These are phyloP conservation scores for Epinotia nisella DNA, from an alignment of 2,888 invertebrate species.

Conservation along the genomic window DNA sequence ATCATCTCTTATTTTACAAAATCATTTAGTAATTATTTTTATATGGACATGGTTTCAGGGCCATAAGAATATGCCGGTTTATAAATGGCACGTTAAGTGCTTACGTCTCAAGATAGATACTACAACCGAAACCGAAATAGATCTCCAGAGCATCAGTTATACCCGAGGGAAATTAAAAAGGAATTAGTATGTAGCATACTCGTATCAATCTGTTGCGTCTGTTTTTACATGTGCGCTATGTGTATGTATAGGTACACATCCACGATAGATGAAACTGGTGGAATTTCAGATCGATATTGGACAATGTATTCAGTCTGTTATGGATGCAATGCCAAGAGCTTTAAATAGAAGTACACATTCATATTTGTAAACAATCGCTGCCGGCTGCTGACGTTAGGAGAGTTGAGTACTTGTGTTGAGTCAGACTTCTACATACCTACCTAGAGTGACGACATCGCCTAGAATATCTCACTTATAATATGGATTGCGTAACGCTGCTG, in stretches of 20 bases:
- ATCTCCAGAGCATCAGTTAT: conserved; percentile 73
- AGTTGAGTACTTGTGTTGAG: conserved; percentile 48
- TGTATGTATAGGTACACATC: neutral
- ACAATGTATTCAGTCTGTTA: neutral
- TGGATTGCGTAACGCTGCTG: conserved; percentile 1
- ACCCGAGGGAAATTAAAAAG: conserved; percentile 77
- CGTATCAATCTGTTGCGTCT: conserved; percentile 23
- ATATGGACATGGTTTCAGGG: neutral
- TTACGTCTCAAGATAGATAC: conserved; percentile 54
- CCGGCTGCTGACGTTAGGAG: conserved; percentile 49
- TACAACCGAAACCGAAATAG: conserved; percentile 63
- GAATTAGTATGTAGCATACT: conserved; percentile 64
- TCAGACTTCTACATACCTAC: conserved; percentile 17
- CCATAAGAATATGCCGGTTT: conserved; percentile 12
- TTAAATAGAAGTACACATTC: conserved; percentile 28
- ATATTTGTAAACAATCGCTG: conserved; percentile 70
- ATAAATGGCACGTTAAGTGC: conserved; percentile 20
- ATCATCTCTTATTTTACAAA: neutral
- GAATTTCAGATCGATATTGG: neutral
- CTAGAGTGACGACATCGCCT: conserved; percentile 45
- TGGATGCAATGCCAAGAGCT: conserved; percentile 17
- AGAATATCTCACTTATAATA: conserved; percentile 23
- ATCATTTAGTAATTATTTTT: neutral
- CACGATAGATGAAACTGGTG: neutral
- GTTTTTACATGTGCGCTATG: neutral